Evolutionary conservation across 2,113 vertebrate genomes (phyloP).

Genomic region (Coreoperca whiteheadi): DNA sequence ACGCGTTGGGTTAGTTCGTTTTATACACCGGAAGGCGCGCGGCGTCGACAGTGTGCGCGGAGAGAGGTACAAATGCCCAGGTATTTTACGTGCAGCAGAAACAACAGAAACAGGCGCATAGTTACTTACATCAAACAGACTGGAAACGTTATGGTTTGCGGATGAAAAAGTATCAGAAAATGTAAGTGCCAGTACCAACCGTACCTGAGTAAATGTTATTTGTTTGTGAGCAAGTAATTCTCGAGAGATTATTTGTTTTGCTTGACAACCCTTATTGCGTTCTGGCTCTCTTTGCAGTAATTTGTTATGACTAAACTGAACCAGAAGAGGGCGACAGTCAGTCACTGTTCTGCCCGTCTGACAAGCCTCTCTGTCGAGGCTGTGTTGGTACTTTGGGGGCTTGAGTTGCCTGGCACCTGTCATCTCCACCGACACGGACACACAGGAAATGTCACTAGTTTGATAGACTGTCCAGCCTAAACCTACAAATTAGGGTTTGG

Average conservation of each 20-base stretch:
- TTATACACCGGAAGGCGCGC: neutral
- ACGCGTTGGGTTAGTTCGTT: neutral
- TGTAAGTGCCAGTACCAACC: neutral
- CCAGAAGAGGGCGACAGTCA: constrained; percentile 61
- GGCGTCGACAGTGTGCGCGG: too few species aligned
- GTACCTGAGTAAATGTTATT: neutral
- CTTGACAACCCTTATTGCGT: neutral
- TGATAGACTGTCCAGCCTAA: neutral
- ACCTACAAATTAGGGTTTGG: neutral
- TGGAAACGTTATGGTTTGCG: neutral
- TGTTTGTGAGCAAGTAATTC: neutral
- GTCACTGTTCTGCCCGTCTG: neutral
- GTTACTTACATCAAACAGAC: neutral
- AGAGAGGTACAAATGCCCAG: neutral
- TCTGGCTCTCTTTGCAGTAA: neutral
- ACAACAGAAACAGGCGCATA: neutral
- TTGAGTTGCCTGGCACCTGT: constrained; percentile 32
- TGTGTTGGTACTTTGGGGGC: neutral
- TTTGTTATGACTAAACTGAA: neutral
- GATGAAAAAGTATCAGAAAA: neutral
- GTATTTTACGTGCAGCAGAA: neutral
- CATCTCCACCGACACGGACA: neutral
- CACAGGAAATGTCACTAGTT: neutral
- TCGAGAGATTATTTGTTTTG: neutral
- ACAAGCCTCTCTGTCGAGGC: neutral